Evolutionary conservation across 2,797 vertebrate genomes (phyloP).

Genomic region (Sitta carolinensis): DNA sequence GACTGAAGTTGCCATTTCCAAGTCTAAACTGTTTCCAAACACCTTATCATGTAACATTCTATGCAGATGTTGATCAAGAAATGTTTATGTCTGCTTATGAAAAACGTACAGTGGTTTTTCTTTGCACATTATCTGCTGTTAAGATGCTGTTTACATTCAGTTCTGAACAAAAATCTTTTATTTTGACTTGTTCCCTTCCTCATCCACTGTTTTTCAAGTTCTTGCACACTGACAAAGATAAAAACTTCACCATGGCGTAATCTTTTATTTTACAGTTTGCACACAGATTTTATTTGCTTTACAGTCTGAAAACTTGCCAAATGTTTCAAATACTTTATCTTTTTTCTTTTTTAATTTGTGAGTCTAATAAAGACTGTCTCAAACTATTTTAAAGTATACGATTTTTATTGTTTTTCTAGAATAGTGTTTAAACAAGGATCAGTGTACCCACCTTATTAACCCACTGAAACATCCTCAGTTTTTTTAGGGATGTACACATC

Average conservation of each 20-base stretch:
- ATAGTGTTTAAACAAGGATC: neutral
- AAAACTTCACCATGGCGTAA: neutral
- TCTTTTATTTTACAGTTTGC: neutral
- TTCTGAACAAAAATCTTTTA: neutral
- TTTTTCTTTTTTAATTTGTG: neutral
- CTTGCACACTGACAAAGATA: neutral
- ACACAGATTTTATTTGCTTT: neutral
- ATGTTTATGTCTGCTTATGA: neutral
- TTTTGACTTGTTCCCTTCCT: neutral
- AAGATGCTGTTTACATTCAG: neutral
- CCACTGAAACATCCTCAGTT: neutral
- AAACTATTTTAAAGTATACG: neutral
- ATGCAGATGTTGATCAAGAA: neutral
- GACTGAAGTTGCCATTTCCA: neutral
- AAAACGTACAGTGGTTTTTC: neutral
- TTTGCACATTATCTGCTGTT: neutral
- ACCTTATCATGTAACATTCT: neutral
- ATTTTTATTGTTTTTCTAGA: neutral
- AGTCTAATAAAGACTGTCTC: neutral
- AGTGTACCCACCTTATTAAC: neutral
- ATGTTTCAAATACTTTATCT: neutral
- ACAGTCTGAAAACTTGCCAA: neutral
- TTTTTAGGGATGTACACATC: neutral
- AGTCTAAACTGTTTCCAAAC: neutral
- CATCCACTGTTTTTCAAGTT: neutral